Evolutionary conservation across 2,113 vertebrate species (phyloP), one percentile per base, ranked within the genome.

Genomic region (Ahaetulla prasina): DNA sequence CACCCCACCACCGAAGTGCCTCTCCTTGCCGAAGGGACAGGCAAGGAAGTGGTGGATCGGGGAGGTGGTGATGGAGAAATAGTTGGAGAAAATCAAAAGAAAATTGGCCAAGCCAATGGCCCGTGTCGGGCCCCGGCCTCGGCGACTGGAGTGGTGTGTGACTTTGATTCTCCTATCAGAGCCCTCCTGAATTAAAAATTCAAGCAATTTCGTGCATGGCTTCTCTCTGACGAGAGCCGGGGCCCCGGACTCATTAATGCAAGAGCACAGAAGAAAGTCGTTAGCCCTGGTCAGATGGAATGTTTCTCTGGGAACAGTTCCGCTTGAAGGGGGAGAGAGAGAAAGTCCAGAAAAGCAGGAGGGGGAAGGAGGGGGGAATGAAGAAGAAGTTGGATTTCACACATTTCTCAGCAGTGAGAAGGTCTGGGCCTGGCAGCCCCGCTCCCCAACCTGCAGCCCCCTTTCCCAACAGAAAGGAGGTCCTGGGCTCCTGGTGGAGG

Each of bases 191-290:
- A 98, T 98, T 98, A 98, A 98, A 98, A 98, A 99, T 99, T 98
- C 98, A 98, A 95, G 98, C 98, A 99, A 99, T 99, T 99, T 99
- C 98, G 98, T 99, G 99, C 99, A 98, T 99, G 98, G 98, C 97
- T 99, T 99, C 98, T 98, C 98, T 97, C 97, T 97, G 97, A 98
- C 98, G 97, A 98, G 98, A 89, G 97, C 97, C 45, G 95, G 98
- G 98, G 98, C 98, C 96, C 95, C 92, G 97, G 95, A 95, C 98
- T 99, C 97, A 99, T 99, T 99, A 99, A 99, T 99, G 99, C 99
- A 96, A 43, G 94, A 91, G 96, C 99, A 99, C 97, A 98, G 97
- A 98, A 98, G 95, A 97, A 97, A 97, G 98, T 98, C 98, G 97
- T 99, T 98, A 99, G 96, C 94, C 97, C 96, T 97, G 95, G 97